Conservation (phyloP, 2,113 vertebrate species). For the Dasyurus viverrinus region DNA sequence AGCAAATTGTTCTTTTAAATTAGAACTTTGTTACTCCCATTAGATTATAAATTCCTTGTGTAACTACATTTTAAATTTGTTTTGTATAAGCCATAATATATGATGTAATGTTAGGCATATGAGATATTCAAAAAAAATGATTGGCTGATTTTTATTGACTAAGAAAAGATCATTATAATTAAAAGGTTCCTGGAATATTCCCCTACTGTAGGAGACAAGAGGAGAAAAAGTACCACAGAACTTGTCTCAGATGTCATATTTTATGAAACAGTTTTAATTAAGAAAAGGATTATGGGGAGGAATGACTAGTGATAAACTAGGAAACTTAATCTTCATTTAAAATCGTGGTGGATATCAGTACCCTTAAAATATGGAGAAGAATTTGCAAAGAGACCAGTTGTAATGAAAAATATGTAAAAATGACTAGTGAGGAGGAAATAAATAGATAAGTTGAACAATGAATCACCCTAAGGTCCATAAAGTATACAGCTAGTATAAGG, state of each 20-base stretch:
- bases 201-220: neutral
- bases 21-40: neutral
- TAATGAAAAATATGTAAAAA: neutral
- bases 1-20: neutral
- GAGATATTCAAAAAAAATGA: neutral
- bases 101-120: neutral
- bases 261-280: conserved; percentile 11
- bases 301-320: neutral
- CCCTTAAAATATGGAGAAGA: neutral
- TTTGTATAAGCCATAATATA: neutral
- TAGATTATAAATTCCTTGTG: neutral
- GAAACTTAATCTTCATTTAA: neutral
- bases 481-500: neutral
- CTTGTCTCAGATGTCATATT: neutral
- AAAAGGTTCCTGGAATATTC: conserved; percentile 26
- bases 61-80: neutral
- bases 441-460: neutral
- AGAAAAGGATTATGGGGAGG: neutral
- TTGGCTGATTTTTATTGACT: neutral
- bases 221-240: neutral
- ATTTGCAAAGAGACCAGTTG: neutral
- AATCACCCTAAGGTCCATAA: neutral
- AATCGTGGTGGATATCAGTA: neutral
- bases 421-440: neutral
- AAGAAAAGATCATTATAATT: conserved; percentile 8